Base-by-base conservation (phyloP, 2,888 invertebrate species). In the Leuctra nigra region DNA sequence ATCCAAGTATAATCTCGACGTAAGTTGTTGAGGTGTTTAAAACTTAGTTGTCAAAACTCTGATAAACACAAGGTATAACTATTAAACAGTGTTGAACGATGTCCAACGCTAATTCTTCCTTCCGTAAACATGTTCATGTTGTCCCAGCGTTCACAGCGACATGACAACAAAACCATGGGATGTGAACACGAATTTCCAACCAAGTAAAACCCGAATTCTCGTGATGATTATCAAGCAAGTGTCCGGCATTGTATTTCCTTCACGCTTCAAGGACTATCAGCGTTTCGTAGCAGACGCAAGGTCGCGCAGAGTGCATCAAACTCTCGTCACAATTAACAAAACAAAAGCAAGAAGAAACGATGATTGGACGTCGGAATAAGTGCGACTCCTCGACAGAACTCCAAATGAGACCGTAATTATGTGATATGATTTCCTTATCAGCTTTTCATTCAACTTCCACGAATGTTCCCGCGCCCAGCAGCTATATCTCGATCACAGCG, bases 291-390 rank as follows among this genome's bases (percentile, higher is more conserved):
- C 7, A 29, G 44, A 18, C 44, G 44, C 44, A 44, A 44, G 44
- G 44, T 22, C 44, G 44, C 18, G 22, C 23, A 44, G 44, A 44
- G 44, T 44, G 44, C 44, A 44, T 44, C 44, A 44, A 44, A 44
- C 44, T 44, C 29, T 6, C n/a, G n/a, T n/a, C n/a, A 29, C 6
- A 11, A 29, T 11, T 29, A 11, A 29, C 6, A 29, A 29, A 29
- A 29, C 29, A 29, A 29, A 29, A 29, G 7, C 11, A 29, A 6
- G 6, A 29, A 11, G 29, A 29, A 29, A 29, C n/a, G n/a, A n/a
- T n/a, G n/a, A n/a, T n/a, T n/a, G n/a, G n/a, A n/a, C n/a, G n/a
- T n/a, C n/a, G n/a, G n/a, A n/a, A n/a, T n/a, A n/a, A n/a, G n/a
- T n/a, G n/a, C n/a, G n/a, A n/a, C n/a, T n/a, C n/a, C n/a, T n/a